Percentiles rank a stretch among this genome's conserved stretches.
Evolutionary conservation across 1,140 invertebrate genomes (phyloP).

Genomic region (Polypedilum vanderplanki): DNA sequence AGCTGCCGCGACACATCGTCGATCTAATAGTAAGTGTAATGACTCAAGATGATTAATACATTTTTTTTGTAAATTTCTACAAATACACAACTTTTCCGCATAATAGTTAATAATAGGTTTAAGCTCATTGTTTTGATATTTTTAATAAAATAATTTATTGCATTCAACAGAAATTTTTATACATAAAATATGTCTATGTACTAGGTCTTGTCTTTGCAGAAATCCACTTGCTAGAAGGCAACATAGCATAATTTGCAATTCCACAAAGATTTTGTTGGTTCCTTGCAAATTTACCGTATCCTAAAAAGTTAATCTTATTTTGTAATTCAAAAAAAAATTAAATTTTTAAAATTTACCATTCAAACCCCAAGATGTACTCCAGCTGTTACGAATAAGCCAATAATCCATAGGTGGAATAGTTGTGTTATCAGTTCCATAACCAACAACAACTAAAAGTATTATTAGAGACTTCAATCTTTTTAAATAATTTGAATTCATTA

Average conservation of each 20-base stretch:
- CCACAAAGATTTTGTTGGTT: not conserved
- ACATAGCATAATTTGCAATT: not conserved
- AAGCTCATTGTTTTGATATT: not conserved
- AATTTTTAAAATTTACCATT: not conserved
- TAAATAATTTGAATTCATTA: not conserved
- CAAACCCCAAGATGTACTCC: not conserved
- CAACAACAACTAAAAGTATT: not conserved
- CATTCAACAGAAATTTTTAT: too few species aligned
- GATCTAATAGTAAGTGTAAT: not conserved
- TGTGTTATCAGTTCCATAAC: not conserved
- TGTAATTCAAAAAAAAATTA: not conserved
- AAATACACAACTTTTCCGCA: not conserved
- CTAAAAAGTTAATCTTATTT: not conserved
- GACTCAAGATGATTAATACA: constrained; percentile 10
- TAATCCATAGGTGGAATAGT: not conserved
- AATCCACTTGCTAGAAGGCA: not conserved
- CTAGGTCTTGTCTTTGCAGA: not conserved
- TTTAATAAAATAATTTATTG: not conserved
- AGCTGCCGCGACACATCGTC: not conserved
- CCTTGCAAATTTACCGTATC: not conserved
- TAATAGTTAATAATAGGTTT: not conserved
- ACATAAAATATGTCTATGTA: too few species aligned
- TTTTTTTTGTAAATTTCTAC: not conserved
- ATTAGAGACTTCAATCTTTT: too few species aligned
- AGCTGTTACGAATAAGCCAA: not conserved